These are phyloP conservation scores for Melanotus villosus DNA, from an alignment of 2,888 invertebrate species.

Conservation along the genomic window DNA sequence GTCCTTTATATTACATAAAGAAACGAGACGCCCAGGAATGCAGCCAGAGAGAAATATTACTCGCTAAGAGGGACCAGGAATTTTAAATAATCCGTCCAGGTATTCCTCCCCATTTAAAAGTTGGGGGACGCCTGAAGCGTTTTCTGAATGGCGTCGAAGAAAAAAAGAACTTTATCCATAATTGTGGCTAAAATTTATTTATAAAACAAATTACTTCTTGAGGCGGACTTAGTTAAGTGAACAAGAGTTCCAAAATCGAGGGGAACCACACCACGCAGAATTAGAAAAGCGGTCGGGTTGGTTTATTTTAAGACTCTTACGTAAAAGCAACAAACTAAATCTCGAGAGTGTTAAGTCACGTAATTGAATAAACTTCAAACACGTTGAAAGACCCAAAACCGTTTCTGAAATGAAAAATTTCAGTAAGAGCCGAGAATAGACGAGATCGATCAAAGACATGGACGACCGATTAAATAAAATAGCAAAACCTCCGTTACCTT, in stretches of 20 bases:
- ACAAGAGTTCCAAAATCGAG: background rate
- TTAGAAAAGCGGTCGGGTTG: slow-evolving; percentile 7
- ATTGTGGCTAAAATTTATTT: background rate
- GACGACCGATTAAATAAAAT: slow-evolving; percentile 9
- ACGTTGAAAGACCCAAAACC: slow-evolving; percentile 28
- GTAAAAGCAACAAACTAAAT: slow-evolving; percentile 1
- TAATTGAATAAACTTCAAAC: slow-evolving; percentile 34
- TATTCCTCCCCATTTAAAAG: slow-evolving; percentile 6
- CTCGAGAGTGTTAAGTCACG: slow-evolving; percentile 21
- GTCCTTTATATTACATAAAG: slow-evolving; percentile 13
- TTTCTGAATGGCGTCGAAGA: no score
- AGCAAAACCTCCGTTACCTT: background rate
- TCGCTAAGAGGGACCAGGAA: slow-evolving; percentile 2
- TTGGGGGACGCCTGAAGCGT: background rate
- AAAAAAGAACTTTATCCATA: background rate
- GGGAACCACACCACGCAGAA: background rate
- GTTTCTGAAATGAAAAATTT: slow-evolving; percentile 18
- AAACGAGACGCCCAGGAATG: slow-evolving; percentile 26
- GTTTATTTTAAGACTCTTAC: slow-evolving; percentile 16
- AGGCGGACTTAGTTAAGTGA: no score
- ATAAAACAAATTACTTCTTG: slow-evolving; percentile 6
- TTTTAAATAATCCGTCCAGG: slow-evolving; percentile 22
- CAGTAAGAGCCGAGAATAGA: slow-evolving; percentile 20
- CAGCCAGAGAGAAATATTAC: slow-evolving; percentile 20
- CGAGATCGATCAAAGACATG: slow-evolving; percentile 1